These are phyloP conservation scores for Antheraea mylitta DNA, from an alignment of 1,140 invertebrate genomes.

Conservation along the genomic window DNA sequence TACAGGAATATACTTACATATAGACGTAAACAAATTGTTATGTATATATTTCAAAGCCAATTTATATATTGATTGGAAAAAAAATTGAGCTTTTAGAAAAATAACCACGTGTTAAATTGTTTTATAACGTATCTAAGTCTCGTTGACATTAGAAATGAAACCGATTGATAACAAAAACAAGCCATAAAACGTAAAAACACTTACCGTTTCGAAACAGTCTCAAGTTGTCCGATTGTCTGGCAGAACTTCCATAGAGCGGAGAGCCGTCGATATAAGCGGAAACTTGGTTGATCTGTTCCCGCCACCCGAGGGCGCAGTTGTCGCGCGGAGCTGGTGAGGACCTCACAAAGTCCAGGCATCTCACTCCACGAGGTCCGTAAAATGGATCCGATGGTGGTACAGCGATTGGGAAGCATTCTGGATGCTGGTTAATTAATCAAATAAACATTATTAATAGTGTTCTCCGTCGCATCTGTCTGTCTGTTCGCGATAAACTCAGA, in stretches of 20 bases:
- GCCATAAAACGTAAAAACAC: conserved; percentile 2
- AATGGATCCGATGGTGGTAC: conserved; percentile 87
- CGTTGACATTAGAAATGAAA: too few species aligned
- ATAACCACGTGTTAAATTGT: too few species aligned
- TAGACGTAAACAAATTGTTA: too few species aligned
- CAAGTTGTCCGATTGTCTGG: conserved; percentile 86
- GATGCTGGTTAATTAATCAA: conserved; percentile 79
- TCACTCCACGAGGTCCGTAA: conserved; percentile 83
- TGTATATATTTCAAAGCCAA: too few species aligned
- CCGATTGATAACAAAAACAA: too few species aligned
- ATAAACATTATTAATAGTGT: neutral
- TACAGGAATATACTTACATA: too few species aligned
- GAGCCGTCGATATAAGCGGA: conserved; percentile 96
- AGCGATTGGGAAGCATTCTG: conserved; percentile 90
- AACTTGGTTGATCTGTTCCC: conserved; percentile 89
- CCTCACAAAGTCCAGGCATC: conserved; percentile 87
- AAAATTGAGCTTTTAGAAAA: too few species aligned
- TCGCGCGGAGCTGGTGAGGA: conserved; percentile 85
- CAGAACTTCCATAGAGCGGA: conserved; percentile 93
- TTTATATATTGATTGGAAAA: too few species aligned
- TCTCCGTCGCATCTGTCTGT: too few species aligned
- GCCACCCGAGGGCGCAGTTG: conserved; percentile 84
- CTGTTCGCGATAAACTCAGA: too few species aligned
- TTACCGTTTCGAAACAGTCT: conserved; percentile 85
- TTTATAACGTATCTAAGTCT: too few species aligned